Percentiles rank a stretch among this genome's conserved stretches.
Conservation (phyloP, 2,888 invertebrate species). For the Dyspetes luteomarginatus region DNA sequence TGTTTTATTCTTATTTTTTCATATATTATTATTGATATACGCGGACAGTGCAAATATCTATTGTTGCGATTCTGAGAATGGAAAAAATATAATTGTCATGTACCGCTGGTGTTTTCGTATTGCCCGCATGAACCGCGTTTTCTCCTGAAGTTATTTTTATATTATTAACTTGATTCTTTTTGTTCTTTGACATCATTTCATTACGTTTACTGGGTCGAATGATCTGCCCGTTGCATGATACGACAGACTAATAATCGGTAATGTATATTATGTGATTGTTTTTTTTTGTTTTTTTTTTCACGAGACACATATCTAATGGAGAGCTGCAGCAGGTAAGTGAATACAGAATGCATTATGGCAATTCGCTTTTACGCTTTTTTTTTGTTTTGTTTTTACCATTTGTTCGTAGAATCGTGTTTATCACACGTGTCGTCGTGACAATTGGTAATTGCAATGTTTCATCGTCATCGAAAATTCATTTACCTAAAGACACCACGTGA, state of each 20-base stretch:
- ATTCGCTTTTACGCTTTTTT: slow-evolving; percentile 66
- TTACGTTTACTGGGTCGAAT: slow-evolving; percentile 79
- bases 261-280: slow-evolving; percentile 73
- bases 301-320: slow-evolving; percentile 49
- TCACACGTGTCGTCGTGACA: not conserved
- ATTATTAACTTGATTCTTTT: slow-evolving; percentile 30
- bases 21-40: slow-evolving; percentile 55
- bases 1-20: slow-evolving; percentile 23
- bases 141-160: slow-evolving; percentile 16
- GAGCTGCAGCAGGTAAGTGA: slow-evolving; percentile 78
- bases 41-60: slow-evolving; percentile 36
- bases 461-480: slow-evolving; percentile 11
- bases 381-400: slow-evolving; percentile 15
- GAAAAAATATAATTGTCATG: slow-evolving; percentile 57
- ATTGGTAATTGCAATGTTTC: not conserved
- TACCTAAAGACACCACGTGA: too few species aligned
- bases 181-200: slow-evolving; percentile 70
- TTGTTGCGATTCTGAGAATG: slow-evolving; percentile 64
- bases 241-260: slow-evolving; percentile 77
- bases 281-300: slow-evolving; percentile 31
- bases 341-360: slow-evolving; percentile 74
- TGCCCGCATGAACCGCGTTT: slow-evolving; percentile 76
- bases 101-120: slow-evolving; percentile 69
- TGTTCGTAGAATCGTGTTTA: not conserved
- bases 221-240: slow-evolving; percentile 81